Base-by-base conservation (phyloP, 1,140 invertebrate species). In the Galleria mellonella region DNA sequence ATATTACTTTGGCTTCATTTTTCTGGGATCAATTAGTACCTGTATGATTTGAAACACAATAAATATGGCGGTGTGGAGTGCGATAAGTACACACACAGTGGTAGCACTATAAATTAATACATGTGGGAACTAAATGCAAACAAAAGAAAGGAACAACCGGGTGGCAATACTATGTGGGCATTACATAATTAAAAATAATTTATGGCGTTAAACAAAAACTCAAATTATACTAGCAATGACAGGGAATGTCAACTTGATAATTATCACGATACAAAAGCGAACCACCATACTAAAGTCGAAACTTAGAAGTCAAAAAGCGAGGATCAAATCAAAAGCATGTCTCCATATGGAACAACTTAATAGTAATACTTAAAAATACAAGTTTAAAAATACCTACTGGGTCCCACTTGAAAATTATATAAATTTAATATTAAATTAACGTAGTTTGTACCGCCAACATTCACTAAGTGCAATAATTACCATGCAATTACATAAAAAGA, bases 361-460 rank as follows among this genome's bases (percentile, higher is more conserved):
- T 47, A 71, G 52, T 76, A 79, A 75, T 72, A 82, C 75, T 78
- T 77, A 81, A 61, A 73, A 64, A 78, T 76, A 79, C 62, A 71
- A 43, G 49, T 62, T 62, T 60, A 52, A 64, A 55, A 73, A 66
- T 74, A 79, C 55, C 74, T 82, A 81, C 66, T 77, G 78, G 78
- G 76, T 85, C 82, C 82, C 78, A 56, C 56, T 51, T 78, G 54
- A 62, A 81, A 70, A 66, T 67, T 74, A 68, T 74, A 64, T 68
- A 68, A 52, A 55, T 63, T 55, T 61, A 54, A 59, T 37, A 54
- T 59, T 51, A 65, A 62, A 62, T 56, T 66, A 68, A 69, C 41
- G 44, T 50, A 62, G 47, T 68, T 72, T 65, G 72, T 72, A 75
- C 72, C 72, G 78, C 73, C 81, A 73, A 77, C 81, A 75, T 83